Conservation (phyloP, 1,140 invertebrate genomes). For the Copidosoma floridanum region DNA sequence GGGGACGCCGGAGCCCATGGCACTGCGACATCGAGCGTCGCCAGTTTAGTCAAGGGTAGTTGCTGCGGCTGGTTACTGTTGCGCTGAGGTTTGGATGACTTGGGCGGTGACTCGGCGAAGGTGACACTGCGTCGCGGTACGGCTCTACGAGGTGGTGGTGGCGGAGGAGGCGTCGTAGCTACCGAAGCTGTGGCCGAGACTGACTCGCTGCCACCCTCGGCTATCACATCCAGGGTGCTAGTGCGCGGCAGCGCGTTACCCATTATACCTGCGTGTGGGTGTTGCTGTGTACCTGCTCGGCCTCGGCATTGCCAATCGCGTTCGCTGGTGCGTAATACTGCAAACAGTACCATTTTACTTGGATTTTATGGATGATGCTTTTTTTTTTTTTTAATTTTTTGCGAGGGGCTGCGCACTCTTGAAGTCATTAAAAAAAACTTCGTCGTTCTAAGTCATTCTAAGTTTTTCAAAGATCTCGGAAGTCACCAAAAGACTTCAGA, state of each 20-base stretch:
- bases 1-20: constrained; percentile 53
- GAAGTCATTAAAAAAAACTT: too few species aligned
- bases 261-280: constrained; percentile 73
- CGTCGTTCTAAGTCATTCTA: too few species aligned
- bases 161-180: constrained; percentile 44
- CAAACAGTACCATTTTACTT: constrained; percentile 33
- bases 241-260: constrained; percentile 32
- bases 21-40: constrained; percentile 47
- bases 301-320: constrained; percentile 67
- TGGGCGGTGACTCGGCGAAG: constrained; percentile 49
- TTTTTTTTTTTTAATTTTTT: too few species aligned
- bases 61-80: constrained; percentile 21
- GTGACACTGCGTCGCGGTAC: constrained; percentile 49
- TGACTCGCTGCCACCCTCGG: constrained; percentile 5
- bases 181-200: constrained; percentile 24
- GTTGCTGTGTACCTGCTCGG: constrained; percentile 73
- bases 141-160: constrained; percentile 45
- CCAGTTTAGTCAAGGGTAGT: constrained; percentile 28
- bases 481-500: too few species aligned
- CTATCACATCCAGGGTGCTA: constrained; percentile 27
- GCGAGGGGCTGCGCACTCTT: too few species aligned
- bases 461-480: too few species aligned
- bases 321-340: constrained; percentile 79
- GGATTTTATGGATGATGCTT: background rate
- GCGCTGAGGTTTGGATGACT: constrained; percentile 36